Conservation (phyloP, 1,140 invertebrate species). For the Zaprionus taronus region DNA sequence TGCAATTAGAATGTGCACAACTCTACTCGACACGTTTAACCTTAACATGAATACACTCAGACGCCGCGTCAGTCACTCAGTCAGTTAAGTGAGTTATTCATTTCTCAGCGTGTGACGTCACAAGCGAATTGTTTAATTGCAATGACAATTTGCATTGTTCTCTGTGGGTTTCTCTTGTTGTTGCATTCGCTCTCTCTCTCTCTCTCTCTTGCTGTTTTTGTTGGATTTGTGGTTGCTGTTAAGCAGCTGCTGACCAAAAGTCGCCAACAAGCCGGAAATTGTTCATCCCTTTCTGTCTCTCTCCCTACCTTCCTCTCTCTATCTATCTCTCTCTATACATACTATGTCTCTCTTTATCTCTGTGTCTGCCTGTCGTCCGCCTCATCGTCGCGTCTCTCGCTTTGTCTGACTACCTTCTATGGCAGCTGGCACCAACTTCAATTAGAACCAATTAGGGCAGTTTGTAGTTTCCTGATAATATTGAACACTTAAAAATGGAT, state of each 20-base stretch:
- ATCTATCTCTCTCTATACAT: neutral
- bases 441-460: slow-evolving; percentile 31
- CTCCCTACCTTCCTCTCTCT: neutral
- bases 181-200: neutral
- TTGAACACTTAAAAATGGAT: neutral
- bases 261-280: slow-evolving; percentile 46
- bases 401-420: slow-evolving; percentile 37
- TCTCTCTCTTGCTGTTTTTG: neutral
- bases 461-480: neutral
- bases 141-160: slow-evolving; percentile 34
- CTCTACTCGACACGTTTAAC: slow-evolving; percentile 67
- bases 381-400: neutral
- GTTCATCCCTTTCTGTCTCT: slow-evolving; percentile 16
- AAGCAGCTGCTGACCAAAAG: slow-evolving; percentile 42
- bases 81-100: slow-evolving; percentile 28
- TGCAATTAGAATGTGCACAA: slow-evolving; percentile 60
- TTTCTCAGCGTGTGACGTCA: slow-evolving; percentile 41
- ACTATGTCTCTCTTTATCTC: neutral
- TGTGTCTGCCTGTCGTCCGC: neutral
- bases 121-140: slow-evolving; percentile 44
- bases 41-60: slow-evolving; percentile 69
- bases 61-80: slow-evolving; percentile 11
- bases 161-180: slow-evolving; percentile 12
- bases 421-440: slow-evolving; percentile 42
- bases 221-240: slow-evolving; percentile 7